Conservation (phyloP, 2,113 vertebrate genomes). For the Cairina moschata region DNA sequence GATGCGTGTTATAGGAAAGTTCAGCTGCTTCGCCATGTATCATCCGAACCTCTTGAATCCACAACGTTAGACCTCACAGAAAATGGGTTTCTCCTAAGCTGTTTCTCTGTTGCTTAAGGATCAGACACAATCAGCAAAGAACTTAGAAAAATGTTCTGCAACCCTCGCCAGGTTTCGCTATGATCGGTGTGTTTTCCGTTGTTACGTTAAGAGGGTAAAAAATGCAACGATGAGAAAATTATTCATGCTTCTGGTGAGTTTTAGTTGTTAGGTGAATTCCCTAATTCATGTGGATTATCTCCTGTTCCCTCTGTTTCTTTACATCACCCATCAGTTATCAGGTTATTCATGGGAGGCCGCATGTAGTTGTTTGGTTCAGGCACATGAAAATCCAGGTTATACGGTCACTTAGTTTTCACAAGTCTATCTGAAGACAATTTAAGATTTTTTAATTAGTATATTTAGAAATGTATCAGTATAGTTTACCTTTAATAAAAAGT, state of each 20-base stretch:
- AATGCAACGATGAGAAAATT: neutral
- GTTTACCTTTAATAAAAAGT: neutral
- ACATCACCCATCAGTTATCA: fast-evolving
- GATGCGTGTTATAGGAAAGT: fast-evolving
- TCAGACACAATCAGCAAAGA: neutral
- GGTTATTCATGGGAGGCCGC: neutral
- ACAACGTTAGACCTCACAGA: fast-evolving
- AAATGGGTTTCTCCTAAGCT: neutral
- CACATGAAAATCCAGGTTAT: neutral
- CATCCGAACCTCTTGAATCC: neutral
- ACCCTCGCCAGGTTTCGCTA: neutral
- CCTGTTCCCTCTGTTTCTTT: neutral
- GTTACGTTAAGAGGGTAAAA: neutral
- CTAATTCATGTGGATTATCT: neutral
- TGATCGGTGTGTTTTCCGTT: neutral
- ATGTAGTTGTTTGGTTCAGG: neutral
- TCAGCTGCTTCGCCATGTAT: neutral
- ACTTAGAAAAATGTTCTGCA: neutral
- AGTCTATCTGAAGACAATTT: slow-evolving; percentile 27
- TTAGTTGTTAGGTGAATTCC: neutral
- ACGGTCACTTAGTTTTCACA: neutral
- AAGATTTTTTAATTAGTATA: neutral
- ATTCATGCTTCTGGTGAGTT: neutral
- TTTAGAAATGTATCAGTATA: neutral
- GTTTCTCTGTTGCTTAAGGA: neutral